Conservation (phyloP, 2,797 vertebrate species). For the Setipinna tenuifilis region DNA sequence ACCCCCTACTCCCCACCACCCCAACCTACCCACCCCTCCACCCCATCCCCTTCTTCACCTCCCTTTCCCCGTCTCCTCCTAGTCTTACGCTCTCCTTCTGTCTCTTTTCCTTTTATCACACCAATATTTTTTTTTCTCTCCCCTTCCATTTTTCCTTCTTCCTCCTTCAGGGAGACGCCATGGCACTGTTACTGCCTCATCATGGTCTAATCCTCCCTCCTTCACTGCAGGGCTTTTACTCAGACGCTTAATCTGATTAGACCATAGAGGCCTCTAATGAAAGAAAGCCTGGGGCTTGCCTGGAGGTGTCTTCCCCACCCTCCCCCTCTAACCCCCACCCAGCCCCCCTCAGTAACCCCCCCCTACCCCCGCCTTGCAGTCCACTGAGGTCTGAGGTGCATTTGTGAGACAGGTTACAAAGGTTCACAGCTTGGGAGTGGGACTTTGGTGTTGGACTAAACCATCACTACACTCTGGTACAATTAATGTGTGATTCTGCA, state of each 20-base stretch:
- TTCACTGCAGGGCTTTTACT: conserved; percentile 35
- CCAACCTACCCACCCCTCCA: too few relatives aligned
- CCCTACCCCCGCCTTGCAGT: background rate
- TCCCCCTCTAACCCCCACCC: background rate
- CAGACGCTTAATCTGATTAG: conserved; percentile 53
- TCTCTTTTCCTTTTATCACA: conserved; percentile 37
- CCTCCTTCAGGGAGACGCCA: conserved; percentile 58
- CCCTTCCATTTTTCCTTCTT: too few relatives aligned
- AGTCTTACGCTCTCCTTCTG: background rate
- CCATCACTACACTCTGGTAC: too few relatives aligned
- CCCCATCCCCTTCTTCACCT: background rate
- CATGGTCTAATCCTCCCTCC: conserved; percentile 58
- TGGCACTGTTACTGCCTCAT: conserved; percentile 59
- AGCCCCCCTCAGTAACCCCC: too few relatives aligned
- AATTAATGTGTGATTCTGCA: too few relatives aligned
- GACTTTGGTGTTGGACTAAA: conserved; percentile 25
- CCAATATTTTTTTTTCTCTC: too few relatives aligned
- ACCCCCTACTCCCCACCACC: background rate
- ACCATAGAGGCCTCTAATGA: conserved; percentile 52
- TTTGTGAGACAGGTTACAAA: background rate
- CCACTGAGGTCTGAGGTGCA: conserved; percentile 19
- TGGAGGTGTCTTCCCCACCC: conserved; percentile 48
- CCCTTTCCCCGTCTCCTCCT: background rate
- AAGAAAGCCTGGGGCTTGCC: conserved; percentile 55
- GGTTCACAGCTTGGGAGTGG: background rate